Conservation (phyloP, 2,797 vertebrate genomes). For the Fratercula arctica region DNA sequence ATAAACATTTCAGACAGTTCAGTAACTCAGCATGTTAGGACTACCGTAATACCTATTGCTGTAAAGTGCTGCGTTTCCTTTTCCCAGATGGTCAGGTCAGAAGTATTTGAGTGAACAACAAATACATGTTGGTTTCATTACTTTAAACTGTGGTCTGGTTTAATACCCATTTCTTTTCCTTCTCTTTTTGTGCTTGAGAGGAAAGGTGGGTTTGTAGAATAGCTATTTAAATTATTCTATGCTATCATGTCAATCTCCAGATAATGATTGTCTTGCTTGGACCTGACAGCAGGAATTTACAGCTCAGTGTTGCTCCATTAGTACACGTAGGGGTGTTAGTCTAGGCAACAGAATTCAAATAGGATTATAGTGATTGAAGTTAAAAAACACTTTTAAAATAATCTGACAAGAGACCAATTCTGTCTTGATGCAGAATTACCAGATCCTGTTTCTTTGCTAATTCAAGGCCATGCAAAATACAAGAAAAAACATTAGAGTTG, state of each 20-base stretch:
- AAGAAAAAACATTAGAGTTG: not conserved
- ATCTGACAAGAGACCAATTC: not conserved
- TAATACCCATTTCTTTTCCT: not conserved
- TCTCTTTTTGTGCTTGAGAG: constrained; percentile 11
- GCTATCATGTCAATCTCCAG: constrained; percentile 1
- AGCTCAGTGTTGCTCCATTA: not conserved
- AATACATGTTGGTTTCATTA: constrained; percentile 58
- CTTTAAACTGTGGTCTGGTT: constrained; percentile 30
- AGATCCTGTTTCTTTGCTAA: not conserved
- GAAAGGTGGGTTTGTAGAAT: constrained; percentile 3
- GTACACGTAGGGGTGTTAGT: not conserved
- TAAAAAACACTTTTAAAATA: constrained; percentile 32
- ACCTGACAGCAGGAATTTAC: constrained; percentile 25
- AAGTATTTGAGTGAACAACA: constrained; percentile 40
- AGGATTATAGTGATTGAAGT: constrained; percentile 16
- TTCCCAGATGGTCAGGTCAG: constrained; percentile 44
- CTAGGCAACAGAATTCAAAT: constrained; percentile 16
- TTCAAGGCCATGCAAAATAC: not conserved
- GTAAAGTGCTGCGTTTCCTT: constrained; percentile 34
- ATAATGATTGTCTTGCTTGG: not conserved
- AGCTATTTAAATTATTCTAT: constrained; percentile 35
- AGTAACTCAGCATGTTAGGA: constrained; percentile 54
- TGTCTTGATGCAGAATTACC: not conserved
- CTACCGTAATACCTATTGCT: constrained; percentile 42
- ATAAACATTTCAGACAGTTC: constrained; percentile 66